Conservation (phyloP, 2,113 vertebrate species). For the Tor tambroides region DNA sequence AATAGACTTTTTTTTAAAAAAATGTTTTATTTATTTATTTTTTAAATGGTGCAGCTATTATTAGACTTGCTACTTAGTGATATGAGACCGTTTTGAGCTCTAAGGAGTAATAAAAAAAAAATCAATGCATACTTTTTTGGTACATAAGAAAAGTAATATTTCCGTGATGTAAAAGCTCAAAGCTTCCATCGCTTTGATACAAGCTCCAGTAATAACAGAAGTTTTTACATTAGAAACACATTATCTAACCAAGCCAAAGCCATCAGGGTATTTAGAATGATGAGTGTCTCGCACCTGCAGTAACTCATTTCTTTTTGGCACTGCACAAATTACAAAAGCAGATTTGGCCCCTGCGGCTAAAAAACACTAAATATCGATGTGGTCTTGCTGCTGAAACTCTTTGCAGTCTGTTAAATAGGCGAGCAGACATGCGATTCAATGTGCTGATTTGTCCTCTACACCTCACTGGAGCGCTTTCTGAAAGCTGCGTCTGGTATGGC, state of each 20-base stretch:
- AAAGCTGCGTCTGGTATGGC: conserved; percentile 4
- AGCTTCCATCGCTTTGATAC: conserved; percentile 40
- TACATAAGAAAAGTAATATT: conserved; percentile 28
- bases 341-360: conserved; percentile 38
- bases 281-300: conserved; percentile 51
- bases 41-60: not conserved
- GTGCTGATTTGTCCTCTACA: conserved; percentile 25
- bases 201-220: conserved; percentile 47
- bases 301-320: conserved; percentile 51
- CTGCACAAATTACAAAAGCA: conserved; percentile 49
- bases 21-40: too few species aligned
- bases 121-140: not conserved
- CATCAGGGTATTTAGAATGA: conserved; percentile 48
- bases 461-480: conserved; percentile 24
- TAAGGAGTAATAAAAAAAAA: not conserved
- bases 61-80: conserved; percentile 5
- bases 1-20: not conserved
- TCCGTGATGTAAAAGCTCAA: conserved; percentile 24
- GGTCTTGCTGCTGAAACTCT: conserved; percentile 5
- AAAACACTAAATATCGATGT: conserved; percentile 33
- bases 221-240: conserved; percentile 36
- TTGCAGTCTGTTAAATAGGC: conserved; percentile 28
- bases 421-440: not conserved
- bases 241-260: conserved; percentile 14
- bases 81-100: not conserved